These are phyloP conservation scores for Pandemis corylana DNA, from an alignment of 2,888 invertebrate genomes.

Conservation along the genomic window DNA sequence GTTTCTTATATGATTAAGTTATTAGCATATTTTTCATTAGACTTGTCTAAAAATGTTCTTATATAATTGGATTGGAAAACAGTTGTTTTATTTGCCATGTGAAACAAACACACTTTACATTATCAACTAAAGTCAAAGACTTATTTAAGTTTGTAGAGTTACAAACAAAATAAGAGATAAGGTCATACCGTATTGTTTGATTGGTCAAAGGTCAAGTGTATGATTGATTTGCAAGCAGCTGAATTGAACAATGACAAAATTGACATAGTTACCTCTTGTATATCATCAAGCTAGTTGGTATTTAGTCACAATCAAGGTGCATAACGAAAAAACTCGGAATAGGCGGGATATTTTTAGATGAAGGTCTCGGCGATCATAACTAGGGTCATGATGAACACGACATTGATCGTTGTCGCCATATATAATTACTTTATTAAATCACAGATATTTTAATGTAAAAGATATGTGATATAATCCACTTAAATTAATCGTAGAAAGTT, in stretches of 20 bases:
- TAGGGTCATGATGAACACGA: constrained; percentile 60
- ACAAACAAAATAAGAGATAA: constrained; percentile 41
- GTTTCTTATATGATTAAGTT: no score
- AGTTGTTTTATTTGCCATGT: neutral
- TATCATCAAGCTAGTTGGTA: neutral
- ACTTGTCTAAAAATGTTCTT: neutral
- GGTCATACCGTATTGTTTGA: constrained; percentile 34
- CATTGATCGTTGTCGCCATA: constrained; percentile 54
- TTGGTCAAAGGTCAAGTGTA: constrained; percentile 51
- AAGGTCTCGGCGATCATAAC: constrained; percentile 73
- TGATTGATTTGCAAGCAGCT: constrained; percentile 21
- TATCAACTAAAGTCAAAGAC: constrained; percentile 2
- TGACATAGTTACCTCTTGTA: neutral
- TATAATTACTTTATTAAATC: constrained; percentile 11
- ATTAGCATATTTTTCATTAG: no score
- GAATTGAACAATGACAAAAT: constrained; percentile 9
- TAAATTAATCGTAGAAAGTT: constrained; percentile 36
- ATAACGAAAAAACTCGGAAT: constrained; percentile 42
- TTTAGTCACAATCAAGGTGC: constrained; percentile 8
- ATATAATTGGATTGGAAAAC: neutral
- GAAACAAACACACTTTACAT: neutral
- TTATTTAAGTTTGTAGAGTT: constrained; percentile 22
- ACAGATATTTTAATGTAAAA: neutral
- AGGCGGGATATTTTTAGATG: constrained; percentile 74
- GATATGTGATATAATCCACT: constrained; percentile 18